Evolutionary conservation across 2,888 invertebrate genomes (phyloP).

Genomic region (Actias luna): DNA sequence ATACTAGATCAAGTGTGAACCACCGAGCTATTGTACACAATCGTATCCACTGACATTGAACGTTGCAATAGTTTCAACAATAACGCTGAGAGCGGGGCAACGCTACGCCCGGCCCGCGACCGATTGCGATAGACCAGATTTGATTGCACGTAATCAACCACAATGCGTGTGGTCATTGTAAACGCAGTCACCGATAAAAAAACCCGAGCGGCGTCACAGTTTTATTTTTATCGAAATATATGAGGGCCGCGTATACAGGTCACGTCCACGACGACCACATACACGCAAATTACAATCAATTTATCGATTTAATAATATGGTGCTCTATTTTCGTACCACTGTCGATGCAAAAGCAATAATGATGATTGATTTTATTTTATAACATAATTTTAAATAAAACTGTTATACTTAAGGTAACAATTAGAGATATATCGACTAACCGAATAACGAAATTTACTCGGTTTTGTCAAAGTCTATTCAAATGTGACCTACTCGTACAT

Average conservation of each 20-base stretch:
- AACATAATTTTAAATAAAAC: neutral
- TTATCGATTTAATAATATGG: neutral
- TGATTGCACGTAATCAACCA: conserved; percentile 4
- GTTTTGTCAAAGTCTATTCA: too few relatives aligned
- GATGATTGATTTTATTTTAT: neutral
- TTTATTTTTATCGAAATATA: neutral
- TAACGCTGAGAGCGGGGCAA: neutral
- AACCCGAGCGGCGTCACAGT: neutral
- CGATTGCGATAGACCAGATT: neutral
- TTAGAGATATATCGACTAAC: too few relatives aligned
- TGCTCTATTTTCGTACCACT: conserved; percentile 2
- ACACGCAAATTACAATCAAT: neutral
- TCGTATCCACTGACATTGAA: neutral
- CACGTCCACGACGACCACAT: neutral
- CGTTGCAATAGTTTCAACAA: neutral
- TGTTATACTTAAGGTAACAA: neutral
- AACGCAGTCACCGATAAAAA: conserved; percentile 7
- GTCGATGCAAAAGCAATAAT: neutral
- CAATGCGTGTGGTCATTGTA: neutral
- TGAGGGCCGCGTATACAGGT: neutral
- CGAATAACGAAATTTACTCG: too few relatives aligned
- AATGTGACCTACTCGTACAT: too few relatives aligned
- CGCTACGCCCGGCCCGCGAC: neutral
- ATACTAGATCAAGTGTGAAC: neutral
- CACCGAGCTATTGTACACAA: neutral